Evolutionary conservation across 2,113 vertebrate genomes (phyloP).

Genomic region (Anarrhichthys ocellatus): DNA sequence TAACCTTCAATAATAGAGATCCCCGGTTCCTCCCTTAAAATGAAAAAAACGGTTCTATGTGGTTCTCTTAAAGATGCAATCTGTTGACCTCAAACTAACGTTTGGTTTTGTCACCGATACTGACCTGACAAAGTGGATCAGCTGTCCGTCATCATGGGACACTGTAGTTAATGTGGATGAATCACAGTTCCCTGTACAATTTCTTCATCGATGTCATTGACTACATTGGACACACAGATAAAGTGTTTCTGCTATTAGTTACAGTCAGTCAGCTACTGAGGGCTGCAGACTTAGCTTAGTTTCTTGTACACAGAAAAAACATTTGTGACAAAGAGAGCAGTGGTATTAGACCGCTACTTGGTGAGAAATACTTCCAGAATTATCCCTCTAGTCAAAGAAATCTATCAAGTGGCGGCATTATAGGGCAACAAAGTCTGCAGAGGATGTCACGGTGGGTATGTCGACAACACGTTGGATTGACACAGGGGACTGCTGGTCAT

Average conservation of each 20-base stretch:
- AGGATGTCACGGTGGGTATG: not conserved
- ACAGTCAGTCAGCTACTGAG: not conserved
- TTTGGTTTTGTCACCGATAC: not conserved
- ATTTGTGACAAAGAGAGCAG: not conserved
- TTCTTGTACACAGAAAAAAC: not conserved
- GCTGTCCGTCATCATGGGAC: not conserved
- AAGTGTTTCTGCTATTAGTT: not conserved
- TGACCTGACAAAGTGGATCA: not conserved
- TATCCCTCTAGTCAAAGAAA: not conserved
- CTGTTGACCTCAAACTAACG: not conserved
- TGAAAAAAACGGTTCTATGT: too few relatives aligned
- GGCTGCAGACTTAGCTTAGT: not conserved
- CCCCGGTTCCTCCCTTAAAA: not conserved
- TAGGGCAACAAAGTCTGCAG: not conserved
- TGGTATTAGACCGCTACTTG: too few relatives aligned
- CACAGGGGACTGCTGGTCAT: not conserved
- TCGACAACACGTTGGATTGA: too few relatives aligned
- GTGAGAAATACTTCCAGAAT: not conserved
- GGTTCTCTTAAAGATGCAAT: too few relatives aligned
- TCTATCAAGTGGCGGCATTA: not conserved
- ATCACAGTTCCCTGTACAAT: not conserved
- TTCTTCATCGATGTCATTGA: not conserved
- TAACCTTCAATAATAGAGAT: not conserved
- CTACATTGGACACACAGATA: too few relatives aligned
- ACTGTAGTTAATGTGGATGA: not conserved